Evolutionary conservation across 1,140 invertebrate species (phyloP).

Genomic region (Hyles euphorbiae): DNA sequence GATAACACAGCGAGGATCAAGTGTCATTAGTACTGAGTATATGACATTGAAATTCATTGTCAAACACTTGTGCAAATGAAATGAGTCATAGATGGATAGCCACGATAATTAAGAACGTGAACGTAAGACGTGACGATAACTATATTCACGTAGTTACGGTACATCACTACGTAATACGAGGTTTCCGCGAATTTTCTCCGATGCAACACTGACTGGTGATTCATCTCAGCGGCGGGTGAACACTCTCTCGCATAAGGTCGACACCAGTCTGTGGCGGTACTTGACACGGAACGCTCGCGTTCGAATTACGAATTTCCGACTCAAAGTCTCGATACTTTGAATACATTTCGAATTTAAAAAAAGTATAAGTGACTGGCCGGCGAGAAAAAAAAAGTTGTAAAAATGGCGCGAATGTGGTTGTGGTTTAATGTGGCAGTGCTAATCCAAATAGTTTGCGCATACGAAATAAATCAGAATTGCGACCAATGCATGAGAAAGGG

Average conservation of each 20-base stretch:
- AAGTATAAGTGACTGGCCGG: neutral
- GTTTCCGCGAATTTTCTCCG: conserved; percentile 51
- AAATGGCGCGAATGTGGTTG: conserved; percentile 47
- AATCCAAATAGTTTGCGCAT: conserved; percentile 36
- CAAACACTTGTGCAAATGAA: too few relatives aligned
- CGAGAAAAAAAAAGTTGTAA: neutral
- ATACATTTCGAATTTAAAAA: conserved; percentile 4
- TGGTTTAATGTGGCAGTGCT: conserved; percentile 37
- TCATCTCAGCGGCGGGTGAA: conserved; percentile 39
- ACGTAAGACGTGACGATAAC: too few relatives aligned
- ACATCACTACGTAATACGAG: conserved; percentile 15
- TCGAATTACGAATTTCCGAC: conserved; percentile 24
- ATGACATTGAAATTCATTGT: too few relatives aligned
- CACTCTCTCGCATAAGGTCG: conserved; percentile 23
- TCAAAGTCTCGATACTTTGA: conserved; percentile 3
- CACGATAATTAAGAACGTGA: too few relatives aligned
- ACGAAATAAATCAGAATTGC: conserved; percentile 37
- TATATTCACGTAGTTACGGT: neutral
- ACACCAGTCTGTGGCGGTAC: conserved; percentile 37
- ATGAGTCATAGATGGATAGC: too few relatives aligned
- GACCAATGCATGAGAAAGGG: conserved; percentile 56
- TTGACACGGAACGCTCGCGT: conserved; percentile 27
- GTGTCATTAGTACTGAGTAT: too few relatives aligned
- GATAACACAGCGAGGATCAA: too few relatives aligned
- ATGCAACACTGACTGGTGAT: conserved; percentile 33